These are phyloP conservation scores for Lasioglossum lativentre DNA, from an alignment of 2,888 invertebrate genomes.

Conservation along the genomic window DNA sequence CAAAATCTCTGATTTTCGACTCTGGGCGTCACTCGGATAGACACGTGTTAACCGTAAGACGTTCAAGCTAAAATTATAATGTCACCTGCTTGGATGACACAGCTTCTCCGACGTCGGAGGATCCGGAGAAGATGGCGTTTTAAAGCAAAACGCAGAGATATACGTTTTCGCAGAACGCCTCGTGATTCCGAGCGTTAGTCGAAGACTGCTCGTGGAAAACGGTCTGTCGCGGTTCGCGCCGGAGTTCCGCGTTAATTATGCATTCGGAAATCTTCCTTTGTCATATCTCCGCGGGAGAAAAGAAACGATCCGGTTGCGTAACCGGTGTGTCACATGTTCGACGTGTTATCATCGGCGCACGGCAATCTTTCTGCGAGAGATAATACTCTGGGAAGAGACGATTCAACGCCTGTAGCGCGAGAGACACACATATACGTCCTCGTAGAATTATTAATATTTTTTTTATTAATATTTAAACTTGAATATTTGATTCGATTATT, in stretches of 20 bases:
- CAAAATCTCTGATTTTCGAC: background rate
- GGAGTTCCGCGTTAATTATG: conserved; percentile 51
- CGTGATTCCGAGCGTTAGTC: background rate
- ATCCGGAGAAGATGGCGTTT: background rate
- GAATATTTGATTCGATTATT: background rate
- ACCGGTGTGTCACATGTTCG: conserved; percentile 54
- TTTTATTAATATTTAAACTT: background rate
- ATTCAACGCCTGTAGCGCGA: background rate
- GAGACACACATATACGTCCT: background rate
- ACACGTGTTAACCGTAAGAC: conserved; percentile 1
- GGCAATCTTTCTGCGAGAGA: conserved; percentile 35
- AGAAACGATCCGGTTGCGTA: conserved; percentile 63
- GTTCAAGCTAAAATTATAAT: background rate
- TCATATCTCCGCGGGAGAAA: conserved; percentile 52
- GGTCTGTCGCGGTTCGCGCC: background rate
- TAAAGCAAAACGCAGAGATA: background rate
- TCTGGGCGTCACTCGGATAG: background rate
- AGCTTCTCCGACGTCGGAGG: background rate
- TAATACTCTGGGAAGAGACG: conserved; percentile 29
- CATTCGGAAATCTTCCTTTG: conserved; percentile 57
- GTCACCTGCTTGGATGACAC: conserved; percentile 1
- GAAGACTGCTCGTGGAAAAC: conserved; percentile 6
- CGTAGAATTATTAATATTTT: background rate
- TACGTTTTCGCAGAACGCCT: background rate
- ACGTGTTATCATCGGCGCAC: conserved; percentile 46